Conservation (phyloP, 2,113 vertebrate species). For the Chaetodon trifascialis region DNA sequence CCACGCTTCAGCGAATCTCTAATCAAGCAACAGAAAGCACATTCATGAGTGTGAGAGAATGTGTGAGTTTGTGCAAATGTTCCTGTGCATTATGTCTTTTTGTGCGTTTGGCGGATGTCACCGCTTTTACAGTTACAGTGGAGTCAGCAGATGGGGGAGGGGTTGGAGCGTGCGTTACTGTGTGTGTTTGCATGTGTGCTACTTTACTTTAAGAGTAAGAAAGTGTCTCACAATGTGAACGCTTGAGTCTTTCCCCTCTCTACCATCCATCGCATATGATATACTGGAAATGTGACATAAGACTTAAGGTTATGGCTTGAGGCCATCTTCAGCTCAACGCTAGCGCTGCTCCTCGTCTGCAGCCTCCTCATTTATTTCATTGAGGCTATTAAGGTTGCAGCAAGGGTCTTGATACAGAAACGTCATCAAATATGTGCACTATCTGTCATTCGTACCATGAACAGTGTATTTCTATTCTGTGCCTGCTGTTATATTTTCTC, state of each 20-base stretch:
- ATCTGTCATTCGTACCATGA: too few species aligned
- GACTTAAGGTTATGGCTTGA: not conserved
- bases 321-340: too few species aligned
- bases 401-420: too few species aligned
- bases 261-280: too few species aligned
- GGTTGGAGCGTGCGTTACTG: not conserved
- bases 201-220: not conserved
- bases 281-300: not conserved
- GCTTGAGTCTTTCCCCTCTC: too few species aligned
- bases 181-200: not conserved
- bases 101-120: slow-evolving; percentile 33
- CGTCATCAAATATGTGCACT: too few species aligned
- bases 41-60: slow-evolving; percentile 45
- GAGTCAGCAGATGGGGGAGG: slow-evolving; percentile 25
- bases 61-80: slow-evolving; percentile 43
- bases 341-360: too few species aligned
- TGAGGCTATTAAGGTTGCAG: too few species aligned
- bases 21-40: slow-evolving; percentile 68
- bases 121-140: slow-evolving; percentile 31
- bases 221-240: not conserved
- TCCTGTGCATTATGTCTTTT: slow-evolving; percentile 5
- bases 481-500: too few species aligned
- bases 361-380: too few species aligned
- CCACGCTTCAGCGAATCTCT: slow-evolving; percentile 49
- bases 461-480: too few species aligned